Percentiles rank a stretch among this genome's conserved stretches.
These are phyloP conservation scores for Diabrotica undecimpunctata DNA, from an alignment of 1,140 invertebrate genomes.

Conservation along the genomic window DNA sequence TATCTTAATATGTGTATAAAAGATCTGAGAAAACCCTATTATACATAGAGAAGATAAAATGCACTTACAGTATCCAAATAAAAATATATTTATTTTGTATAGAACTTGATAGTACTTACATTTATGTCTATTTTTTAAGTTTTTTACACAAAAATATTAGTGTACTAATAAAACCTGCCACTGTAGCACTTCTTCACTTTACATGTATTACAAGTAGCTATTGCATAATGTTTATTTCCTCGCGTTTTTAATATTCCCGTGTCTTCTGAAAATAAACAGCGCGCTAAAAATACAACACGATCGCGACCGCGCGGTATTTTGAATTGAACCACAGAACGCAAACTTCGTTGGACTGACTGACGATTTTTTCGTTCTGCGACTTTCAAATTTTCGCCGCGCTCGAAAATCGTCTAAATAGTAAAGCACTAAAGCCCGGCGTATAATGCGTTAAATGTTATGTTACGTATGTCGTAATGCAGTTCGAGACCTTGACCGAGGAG, in stretches of 20 bases:
- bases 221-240: constrained; percentile 3
- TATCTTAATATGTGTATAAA: too few species aligned
- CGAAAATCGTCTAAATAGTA: not conserved
- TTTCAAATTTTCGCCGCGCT: not conserved
- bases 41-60: too few species aligned
- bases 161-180: too few species aligned
- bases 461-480: constrained; percentile 2
- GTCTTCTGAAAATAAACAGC: not conserved
- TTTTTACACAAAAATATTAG: too few species aligned
- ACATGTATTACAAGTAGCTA: not conserved
- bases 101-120: too few species aligned
- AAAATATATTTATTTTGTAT: too few species aligned
- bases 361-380: not conserved
- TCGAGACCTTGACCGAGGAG: not conserved
- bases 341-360: not conserved
- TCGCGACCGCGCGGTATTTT: not conserved
- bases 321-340: not conserved
- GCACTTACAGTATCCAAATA: too few species aligned
- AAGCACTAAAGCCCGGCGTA: not conserved
- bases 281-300: not conserved
- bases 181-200: not conserved
- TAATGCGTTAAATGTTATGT: not conserved
- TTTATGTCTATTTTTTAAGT: too few species aligned
- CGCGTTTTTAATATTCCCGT: not conserved
- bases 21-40: too few species aligned